Conservation (phyloP, 2,888 invertebrate genomes). For the Ariolimax columbianus region DNA sequence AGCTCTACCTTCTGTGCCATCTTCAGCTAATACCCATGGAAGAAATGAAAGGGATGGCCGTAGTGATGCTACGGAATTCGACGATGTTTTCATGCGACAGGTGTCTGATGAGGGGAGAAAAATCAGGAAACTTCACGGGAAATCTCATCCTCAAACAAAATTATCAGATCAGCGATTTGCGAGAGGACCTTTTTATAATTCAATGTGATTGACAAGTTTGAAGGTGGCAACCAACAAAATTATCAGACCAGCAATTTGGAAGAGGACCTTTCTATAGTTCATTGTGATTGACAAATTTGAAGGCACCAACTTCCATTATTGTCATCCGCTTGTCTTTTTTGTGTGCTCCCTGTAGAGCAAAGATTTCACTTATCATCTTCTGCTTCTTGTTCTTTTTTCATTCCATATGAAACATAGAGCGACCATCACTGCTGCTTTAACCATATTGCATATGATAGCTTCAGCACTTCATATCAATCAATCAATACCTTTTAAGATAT, state of each 20-base stretch:
- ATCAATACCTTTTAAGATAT: too few species aligned
- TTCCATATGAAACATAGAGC: too few species aligned
- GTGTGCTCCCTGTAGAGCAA: too few species aligned
- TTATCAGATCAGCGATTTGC: conserved; percentile 16
- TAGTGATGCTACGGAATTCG: not conserved
- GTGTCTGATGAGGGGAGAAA: conserved; percentile 57
- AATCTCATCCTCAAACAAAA: conserved; percentile 92
- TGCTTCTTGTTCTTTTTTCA: too few species aligned
- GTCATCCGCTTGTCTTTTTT: too few species aligned
- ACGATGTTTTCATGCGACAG: conserved; percentile 25
- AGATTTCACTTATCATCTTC: too few species aligned
- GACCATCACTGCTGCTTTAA: too few species aligned
- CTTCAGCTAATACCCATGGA: not conserved
- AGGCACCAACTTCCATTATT: too few species aligned
- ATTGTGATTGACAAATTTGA: too few species aligned
- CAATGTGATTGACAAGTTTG: not conserved
- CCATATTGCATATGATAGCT: too few species aligned
- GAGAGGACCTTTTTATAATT: conserved; percentile 52
- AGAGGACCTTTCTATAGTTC: conserved; percentile 53
- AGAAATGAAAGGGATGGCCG: not conserved
- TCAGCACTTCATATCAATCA: too few species aligned
- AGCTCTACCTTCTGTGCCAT: not conserved
- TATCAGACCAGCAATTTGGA: conserved; percentile 17
- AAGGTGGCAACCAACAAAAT: conserved; percentile 83
- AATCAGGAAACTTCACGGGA: conserved; percentile 86